phyloP scores from a whole-genome alignment of 2,888 invertebrate species.

The Liodrosophila aerea region DNA sequence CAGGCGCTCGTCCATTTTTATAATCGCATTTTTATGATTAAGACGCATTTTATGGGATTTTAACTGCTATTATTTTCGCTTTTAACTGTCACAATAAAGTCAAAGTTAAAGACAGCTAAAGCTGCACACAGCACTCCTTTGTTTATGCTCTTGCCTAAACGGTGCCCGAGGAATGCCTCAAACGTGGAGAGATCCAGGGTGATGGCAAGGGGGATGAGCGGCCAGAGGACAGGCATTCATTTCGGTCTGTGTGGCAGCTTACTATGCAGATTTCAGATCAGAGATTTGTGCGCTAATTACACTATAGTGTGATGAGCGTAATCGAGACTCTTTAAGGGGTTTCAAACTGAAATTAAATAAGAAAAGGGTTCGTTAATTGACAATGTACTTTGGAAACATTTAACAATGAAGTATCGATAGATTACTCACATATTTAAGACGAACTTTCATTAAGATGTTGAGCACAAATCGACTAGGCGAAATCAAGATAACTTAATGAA shows the following conservation, averaged over 20 bases:
- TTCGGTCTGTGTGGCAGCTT: slow-evolving; percentile 33
- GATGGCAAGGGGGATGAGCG: no score
- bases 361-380: no score
- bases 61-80: slow-evolving; percentile 78
- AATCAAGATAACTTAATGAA: no score
- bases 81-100: slow-evolving; percentile 78
- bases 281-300: slow-evolving; percentile 29
- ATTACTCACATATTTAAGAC: no score
- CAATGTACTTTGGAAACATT: no score
- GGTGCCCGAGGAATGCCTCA: no score
- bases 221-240: slow-evolving; percentile 27
- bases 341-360: no score
- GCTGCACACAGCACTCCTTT: slow-evolving; percentile 59
- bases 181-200: no score
- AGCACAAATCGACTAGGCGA: no score
- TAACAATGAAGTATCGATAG: no score
- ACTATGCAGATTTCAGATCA: slow-evolving; percentile 52
- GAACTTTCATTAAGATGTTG: no score
- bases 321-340: no score
- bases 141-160: slow-evolving; percentile 58
- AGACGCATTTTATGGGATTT: slow-evolving; percentile 78
- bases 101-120: slow-evolving; percentile 74
- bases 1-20: slow-evolving; percentile 66
- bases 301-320: not conserved
- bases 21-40: slow-evolving; percentile 80